Evolutionary conservation across 2,113 vertebrate genomes (phyloP).

Genomic region (Pogonocichla stellata): DNA sequence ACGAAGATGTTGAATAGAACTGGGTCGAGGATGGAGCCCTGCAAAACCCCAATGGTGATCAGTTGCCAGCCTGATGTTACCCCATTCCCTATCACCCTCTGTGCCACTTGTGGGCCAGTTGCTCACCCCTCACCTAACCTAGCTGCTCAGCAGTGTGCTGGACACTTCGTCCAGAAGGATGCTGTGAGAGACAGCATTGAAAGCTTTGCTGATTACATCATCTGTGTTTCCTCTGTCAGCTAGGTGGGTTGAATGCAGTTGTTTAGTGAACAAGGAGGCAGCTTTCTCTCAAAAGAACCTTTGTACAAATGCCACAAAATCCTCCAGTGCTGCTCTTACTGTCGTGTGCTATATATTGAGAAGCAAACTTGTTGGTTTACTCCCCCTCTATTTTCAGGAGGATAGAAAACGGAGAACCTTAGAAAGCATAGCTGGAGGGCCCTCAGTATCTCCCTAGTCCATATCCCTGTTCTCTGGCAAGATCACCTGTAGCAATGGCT

Average conservation of each 20-base stretch:
- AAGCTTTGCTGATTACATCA: not conserved
- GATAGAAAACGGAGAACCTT: not conserved
- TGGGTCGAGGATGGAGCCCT: not conserved
- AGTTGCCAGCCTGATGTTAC: not conserved
- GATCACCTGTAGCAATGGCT: not conserved
- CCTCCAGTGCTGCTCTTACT: not conserved
- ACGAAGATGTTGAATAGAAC: not conserved
- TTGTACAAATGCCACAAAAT: not conserved
- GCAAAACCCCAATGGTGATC: not conserved
- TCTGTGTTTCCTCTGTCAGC: not conserved
- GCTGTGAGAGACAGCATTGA: not conserved
- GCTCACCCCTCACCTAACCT: not conserved
- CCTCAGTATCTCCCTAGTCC: not conserved
- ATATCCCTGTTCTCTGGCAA: not conserved
- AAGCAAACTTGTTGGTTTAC: not conserved
- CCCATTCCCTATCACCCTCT: not conserved
- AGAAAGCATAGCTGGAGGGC: not conserved
- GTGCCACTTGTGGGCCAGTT: not conserved
- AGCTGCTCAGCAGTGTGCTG: not conserved
- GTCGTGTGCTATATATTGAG: not conserved
- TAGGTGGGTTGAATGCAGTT: not conserved
- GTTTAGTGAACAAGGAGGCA: not conserved
- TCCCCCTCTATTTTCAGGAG: not conserved
- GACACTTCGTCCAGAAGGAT: not conserved
- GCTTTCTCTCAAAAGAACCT: not conserved